These are phyloP conservation scores for Mastigias papua DNA, from an alignment of 30 jellyfish, hydroid and myxozoan genomes.

Conservation along the genomic window DNA sequence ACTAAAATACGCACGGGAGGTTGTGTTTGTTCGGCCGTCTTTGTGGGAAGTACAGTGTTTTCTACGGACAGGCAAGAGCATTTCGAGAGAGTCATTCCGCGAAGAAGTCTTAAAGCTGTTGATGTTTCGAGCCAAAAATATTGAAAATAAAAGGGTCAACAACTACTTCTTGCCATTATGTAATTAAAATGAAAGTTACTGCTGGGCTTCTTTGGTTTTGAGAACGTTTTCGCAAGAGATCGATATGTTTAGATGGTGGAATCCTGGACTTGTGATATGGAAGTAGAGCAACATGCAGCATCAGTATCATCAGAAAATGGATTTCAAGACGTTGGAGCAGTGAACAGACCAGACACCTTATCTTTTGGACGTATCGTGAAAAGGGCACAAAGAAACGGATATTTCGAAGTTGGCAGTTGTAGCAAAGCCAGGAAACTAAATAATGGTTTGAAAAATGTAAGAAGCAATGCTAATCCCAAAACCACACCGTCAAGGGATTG, in stretches of 20 bases:
- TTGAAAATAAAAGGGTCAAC: neutral
- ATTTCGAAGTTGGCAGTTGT: neutral
- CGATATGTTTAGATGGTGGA: slow-evolving; percentile 25
- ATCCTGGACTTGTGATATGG: slow-evolving; percentile 25
- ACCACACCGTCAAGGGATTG: neutral
- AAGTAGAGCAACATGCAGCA: slow-evolving; percentile 21
- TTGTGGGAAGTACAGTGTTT: slow-evolving; percentile 61
- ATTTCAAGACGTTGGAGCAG: slow-evolving; percentile 6
- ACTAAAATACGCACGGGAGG: slow-evolving; percentile 77
- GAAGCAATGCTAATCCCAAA: neutral
- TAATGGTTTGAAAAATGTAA: neutral
- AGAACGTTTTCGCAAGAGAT: slow-evolving; percentile 2
- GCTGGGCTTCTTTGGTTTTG: neutral
- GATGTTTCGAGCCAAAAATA: neutral
- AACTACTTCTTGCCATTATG: neutral
- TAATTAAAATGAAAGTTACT: neutral
- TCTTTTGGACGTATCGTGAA: neutral
- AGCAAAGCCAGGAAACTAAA: neutral
- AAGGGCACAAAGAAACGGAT: slow-evolving; percentile 20
- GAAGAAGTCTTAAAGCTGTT: neutral
- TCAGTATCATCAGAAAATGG: slow-evolving; percentile 15
- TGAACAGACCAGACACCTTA: neutral
- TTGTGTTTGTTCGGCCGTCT: slow-evolving; percentile 71
- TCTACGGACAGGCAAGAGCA: slow-evolving; percentile 18
- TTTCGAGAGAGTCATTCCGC: neutral